phyloP scores from a whole-genome alignment of 2,797 vertebrate genomes.

The Chrosomus eos region DNA sequence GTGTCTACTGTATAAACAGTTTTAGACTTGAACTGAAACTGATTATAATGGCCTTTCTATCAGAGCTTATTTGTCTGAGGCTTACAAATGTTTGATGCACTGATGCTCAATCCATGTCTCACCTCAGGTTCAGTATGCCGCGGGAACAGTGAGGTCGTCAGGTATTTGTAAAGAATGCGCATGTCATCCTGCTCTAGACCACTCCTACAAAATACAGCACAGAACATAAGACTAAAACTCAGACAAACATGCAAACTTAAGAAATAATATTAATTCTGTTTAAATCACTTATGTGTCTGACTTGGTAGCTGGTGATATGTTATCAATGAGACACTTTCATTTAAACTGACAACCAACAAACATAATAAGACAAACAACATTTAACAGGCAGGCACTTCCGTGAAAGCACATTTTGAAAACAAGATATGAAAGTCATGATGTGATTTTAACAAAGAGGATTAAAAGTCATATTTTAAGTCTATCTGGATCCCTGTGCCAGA shows the following conservation, averaged over 20 bases:
- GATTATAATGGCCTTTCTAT: background rate
- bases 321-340: background rate
- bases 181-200: slow-evolving; percentile 98
- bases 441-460: slow-evolving; percentile 63
- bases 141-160: slow-evolving; percentile 97
- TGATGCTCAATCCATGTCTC: slow-evolving; percentile 32
- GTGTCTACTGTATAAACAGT: background rate
- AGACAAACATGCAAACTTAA: background rate
- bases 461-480: slow-evolving; percentile 49
- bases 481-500: slow-evolving; percentile 28
- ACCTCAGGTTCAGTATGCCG: slow-evolving; percentile 97
- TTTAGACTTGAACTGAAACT: background rate
- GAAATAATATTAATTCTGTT: background rate
- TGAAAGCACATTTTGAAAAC: slow-evolving; percentile 28
- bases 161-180: slow-evolving; percentile 97
- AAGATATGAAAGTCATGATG: slow-evolving; percentile 31
- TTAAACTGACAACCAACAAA: background rate
- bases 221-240: background rate
- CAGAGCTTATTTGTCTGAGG: background rate
- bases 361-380: background rate
- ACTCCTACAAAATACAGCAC: slow-evolving; percentile 81
- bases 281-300: background rate
- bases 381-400: background rate
- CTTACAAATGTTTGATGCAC: background rate
- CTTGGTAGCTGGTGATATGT: background rate